Evolutionary conservation across 2,797 vertebrate species (phyloP).

Genomic region (Propithecus deckenii): DNA sequence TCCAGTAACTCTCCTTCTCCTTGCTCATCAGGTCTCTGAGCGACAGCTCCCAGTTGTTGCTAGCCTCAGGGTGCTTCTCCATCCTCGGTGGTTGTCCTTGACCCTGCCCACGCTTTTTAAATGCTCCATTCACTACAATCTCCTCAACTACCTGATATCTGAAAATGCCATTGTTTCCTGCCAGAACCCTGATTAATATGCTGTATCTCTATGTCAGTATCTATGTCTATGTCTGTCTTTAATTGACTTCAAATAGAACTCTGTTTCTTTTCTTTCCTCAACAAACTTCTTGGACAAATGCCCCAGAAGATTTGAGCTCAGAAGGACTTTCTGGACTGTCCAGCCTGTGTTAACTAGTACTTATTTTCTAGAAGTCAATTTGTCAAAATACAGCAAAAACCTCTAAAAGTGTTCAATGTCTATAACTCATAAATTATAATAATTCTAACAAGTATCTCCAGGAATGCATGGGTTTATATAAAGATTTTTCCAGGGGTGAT

Average conservation of each 20-base stretch:
- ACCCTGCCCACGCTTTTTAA: background rate
- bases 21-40: background rate
- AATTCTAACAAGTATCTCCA: background rate
- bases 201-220: background rate
- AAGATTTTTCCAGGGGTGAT: background rate
- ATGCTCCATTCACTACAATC: background rate
- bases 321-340: background rate
- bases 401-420: background rate
- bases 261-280: background rate
- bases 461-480: background rate
- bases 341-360: background rate
- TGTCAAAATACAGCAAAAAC: slow-evolving; percentile 1
- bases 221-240: background rate
- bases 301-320: background rate
- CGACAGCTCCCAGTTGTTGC: background rate
- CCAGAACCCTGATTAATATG: background rate
- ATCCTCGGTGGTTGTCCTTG: background rate
- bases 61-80: too few species aligned
- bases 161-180: background rate
- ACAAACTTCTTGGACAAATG: background rate
- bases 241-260: background rate
- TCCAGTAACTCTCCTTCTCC: too few species aligned
- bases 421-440: background rate
- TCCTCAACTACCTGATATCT: background rate
- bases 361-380: slow-evolving; percentile 1